Conservation (phyloP, 2,113 vertebrate species). For the Scophthalmus maximus region DNA sequence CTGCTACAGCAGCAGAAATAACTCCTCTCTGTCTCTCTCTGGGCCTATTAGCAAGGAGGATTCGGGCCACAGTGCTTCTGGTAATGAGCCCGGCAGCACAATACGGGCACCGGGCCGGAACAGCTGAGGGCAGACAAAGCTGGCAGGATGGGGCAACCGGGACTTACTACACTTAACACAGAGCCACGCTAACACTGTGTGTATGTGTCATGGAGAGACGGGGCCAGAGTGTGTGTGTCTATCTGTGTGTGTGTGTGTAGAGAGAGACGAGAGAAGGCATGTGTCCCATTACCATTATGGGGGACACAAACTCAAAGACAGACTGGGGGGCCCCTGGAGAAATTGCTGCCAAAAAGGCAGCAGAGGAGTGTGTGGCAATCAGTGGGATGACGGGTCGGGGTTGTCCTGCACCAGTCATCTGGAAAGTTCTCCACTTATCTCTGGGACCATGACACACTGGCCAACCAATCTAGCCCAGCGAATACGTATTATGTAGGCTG, state of each 20-base stretch:
- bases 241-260: constrained; percentile 42
- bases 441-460: constrained; percentile 60
- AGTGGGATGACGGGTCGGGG: constrained; percentile 74
- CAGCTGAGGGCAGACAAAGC: constrained; percentile 84
- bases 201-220: constrained; percentile 23
- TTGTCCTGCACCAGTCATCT: constrained; percentile 80
- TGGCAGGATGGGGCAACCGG: constrained; percentile 72
- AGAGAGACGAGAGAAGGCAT: constrained; percentile 58
- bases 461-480: constrained; percentile 63
- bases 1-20: constrained; percentile 66
- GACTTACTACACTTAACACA: constrained; percentile 80
- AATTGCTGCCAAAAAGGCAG: constrained; percentile 82
- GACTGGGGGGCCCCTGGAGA: constrained; percentile 73
- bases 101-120: constrained; percentile 85
- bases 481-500: constrained; percentile 65
- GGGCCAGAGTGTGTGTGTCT: constrained; percentile 34
- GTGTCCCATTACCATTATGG: constrained; percentile 77
- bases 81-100: constrained; percentile 86
- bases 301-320: constrained; percentile 75
- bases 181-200: constrained; percentile 51
- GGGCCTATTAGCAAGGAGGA: constrained; percentile 81
- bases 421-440: constrained; percentile 81
- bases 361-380: constrained; percentile 78
- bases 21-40: constrained; percentile 64
- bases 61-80: constrained; percentile 79